phyloP scores from a whole-genome alignment of 2,888 invertebrate genomes.

The Neocrepidodera transversa region DNA sequence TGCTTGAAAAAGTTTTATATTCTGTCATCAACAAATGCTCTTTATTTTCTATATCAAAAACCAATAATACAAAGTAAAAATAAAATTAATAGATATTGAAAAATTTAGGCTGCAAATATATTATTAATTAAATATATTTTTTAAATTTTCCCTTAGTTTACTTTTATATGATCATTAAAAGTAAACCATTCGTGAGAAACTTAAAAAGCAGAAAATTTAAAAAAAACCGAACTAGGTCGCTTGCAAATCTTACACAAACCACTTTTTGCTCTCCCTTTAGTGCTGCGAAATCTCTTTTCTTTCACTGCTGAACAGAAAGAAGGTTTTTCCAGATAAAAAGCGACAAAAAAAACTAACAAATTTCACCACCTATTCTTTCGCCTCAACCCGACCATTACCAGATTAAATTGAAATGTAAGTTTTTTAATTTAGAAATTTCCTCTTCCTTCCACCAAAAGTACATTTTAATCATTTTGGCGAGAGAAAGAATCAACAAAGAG shows the following conservation, averaged over 20 bases:
- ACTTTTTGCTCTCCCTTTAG: not conserved
- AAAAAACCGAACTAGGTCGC: too few species aligned
- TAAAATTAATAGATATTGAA: too few species aligned
- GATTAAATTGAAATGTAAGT: slow-evolving; percentile 34
- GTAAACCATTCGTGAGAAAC: too few species aligned
- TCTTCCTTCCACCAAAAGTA: slow-evolving; percentile 27
- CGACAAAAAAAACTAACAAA: slow-evolving; percentile 16
- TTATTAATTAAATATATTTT: too few species aligned
- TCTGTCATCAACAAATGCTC: slow-evolving; percentile 6
- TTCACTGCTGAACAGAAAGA: slow-evolving; percentile 1
- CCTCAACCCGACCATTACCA: slow-evolving; percentile 24
- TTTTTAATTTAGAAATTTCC: slow-evolving; percentile 32
- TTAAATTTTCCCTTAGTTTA: too few species aligned
- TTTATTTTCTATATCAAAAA: not conserved
- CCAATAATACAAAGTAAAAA: not conserved
- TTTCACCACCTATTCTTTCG: slow-evolving; percentile 6
- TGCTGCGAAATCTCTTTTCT: slow-evolving; percentile 5
- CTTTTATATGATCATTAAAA: too few species aligned
- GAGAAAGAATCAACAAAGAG: slow-evolving; percentile 34
- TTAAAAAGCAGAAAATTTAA: not conserved
- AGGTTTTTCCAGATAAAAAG: slow-evolving; percentile 5
- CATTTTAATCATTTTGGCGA: slow-evolving; percentile 35
- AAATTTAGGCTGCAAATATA: too few species aligned
- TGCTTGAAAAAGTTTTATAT: not conserved
- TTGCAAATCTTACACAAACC: not conserved